Conservation (phyloP, 2,888 invertebrate genomes). For the Drosophila barbarae region DNA sequence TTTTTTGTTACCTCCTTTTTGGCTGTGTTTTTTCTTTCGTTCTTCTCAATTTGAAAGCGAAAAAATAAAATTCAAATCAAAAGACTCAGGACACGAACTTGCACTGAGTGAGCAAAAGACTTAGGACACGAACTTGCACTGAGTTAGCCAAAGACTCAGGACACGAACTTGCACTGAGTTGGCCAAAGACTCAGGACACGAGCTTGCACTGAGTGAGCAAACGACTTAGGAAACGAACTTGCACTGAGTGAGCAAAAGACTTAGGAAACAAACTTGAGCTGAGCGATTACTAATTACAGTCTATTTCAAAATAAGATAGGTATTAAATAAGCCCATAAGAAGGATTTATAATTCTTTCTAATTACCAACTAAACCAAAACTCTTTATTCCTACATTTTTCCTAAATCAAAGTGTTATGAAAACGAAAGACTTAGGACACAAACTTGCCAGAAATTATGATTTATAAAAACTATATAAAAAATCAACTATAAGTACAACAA, state of each 20-base stretch:
- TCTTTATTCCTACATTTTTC: background rate
- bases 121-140: no score
- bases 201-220: conserved; percentile 5
- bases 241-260: conserved; percentile 31
- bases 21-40: conserved; percentile 4
- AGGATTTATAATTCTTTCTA: background rate
- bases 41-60: conserved; percentile 14
- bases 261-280: conserved; percentile 35
- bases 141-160: conserved; percentile 34
- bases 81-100: conserved; percentile 47
- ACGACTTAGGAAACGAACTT: conserved; percentile 34
- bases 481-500: conserved; percentile 65
- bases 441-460: conserved; percentile 3
- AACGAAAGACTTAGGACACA: conserved; percentile 16
- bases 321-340: background rate
- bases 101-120: background rate
- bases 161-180: no score
- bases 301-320: no score
- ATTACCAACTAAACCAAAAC: background rate
- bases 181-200: no score
- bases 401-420: background rate
- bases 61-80: conserved; percentile 19
- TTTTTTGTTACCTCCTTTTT: conserved; percentile 14
- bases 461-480: conserved; percentile 1
- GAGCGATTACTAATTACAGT: background rate